Evolutionary conservation across 2,113 vertebrate genomes (phyloP), one percentile per base, ranked within the genome.

Genomic region (Eptatretus burgeri): DNA sequence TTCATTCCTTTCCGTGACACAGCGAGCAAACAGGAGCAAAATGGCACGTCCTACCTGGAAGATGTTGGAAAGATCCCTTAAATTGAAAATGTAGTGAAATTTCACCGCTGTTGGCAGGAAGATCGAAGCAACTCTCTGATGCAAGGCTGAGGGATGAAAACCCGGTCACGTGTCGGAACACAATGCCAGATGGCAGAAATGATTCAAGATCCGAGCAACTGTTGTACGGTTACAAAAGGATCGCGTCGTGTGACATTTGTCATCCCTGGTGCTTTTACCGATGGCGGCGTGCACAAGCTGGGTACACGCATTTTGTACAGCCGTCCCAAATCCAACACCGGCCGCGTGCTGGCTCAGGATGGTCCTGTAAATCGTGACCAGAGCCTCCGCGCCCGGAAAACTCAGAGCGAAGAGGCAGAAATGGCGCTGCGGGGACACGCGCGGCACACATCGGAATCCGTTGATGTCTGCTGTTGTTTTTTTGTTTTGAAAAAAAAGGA

Each of bases 401-500:
- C 77, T 78, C 67, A 82, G 77, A 1, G 78, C 74, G 69, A 87
- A 78, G 67, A 80, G 76, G 41, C 76, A 74, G 69, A 85, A 85
- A 76, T 76, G 72, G 68, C 79, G 77, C 80, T 84, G 75, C 14
- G 5, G 52, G 52, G 52, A 16, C 52, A 17, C 14, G 18, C 52
- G 52, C n/a, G n/a, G n/a, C n/a, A n/a, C n/a, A n/a, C n/a, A n/a
- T n/a, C n/a, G n/a, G n/a, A n/a, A n/a, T n/a, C n/a, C n/a, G n/a
- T n/a, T n/a, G n/a, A n/a, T n/a, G n/a, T n/a, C n/a, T n/a, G n/a
- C n/a, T n/a, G n/a, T n/a, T n/a, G n/a, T n/a, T n/a, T n/a, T n/a
- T n/a, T n/a, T n/a, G n/a, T n/a, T n/a, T n/a, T n/a, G n/a, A n/a
- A n/a, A 68, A 74, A 69, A 3, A 66, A 67, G 52, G n/a, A 56